These are phyloP conservation scores for Manduca sexta DNA, from an alignment of 1,140 invertebrate species.

Conservation along the genomic window DNA sequence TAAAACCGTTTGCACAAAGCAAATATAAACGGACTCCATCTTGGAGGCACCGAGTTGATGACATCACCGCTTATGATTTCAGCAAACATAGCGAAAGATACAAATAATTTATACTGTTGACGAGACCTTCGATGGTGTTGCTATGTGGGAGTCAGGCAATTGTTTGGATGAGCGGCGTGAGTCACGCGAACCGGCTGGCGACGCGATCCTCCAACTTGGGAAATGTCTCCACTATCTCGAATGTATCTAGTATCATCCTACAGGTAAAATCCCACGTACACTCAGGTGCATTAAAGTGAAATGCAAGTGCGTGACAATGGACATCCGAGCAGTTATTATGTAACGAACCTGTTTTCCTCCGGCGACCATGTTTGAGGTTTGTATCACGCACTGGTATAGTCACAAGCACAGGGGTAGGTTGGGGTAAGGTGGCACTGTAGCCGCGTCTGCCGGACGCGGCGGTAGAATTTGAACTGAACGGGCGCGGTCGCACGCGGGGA, in stretches of 20 bases:
- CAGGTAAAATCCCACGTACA: neutral
- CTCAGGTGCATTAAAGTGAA: too few relatives aligned
- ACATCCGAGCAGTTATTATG: constrained; percentile 9
- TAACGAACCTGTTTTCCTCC: constrained; percentile 65
- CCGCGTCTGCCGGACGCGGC: constrained; percentile 65
- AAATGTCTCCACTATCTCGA: too few relatives aligned
- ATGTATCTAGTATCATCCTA: too few relatives aligned
- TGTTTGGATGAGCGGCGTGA: neutral
- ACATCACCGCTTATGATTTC: constrained; percentile 67
- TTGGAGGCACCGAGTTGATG: constrained; percentile 43
- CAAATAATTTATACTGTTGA: constrained; percentile 25
- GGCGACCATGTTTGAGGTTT: constrained; percentile 55
- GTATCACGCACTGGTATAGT: constrained; percentile 38
- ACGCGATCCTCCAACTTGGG: too few relatives aligned
- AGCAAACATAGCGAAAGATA: constrained; percentile 34
- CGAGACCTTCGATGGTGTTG: constrained; percentile 32
- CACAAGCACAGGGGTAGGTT: constrained; percentile 11
- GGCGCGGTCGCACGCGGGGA: constrained; percentile 37
- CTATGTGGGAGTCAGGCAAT: constrained; percentile 20
- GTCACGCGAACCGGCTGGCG: too few relatives aligned
- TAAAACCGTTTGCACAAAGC: constrained; percentile 49
- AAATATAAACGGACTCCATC: constrained; percentile 51
- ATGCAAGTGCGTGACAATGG: neutral
- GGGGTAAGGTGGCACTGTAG: constrained; percentile 31
- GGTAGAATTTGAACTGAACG: constrained; percentile 62